Percentiles rank a stretch among this genome's conserved stretches.
These are phyloP conservation scores for Lithophane ornitopus DNA, from an alignment of 2,888 invertebrate species.

Conservation along the genomic window DNA sequence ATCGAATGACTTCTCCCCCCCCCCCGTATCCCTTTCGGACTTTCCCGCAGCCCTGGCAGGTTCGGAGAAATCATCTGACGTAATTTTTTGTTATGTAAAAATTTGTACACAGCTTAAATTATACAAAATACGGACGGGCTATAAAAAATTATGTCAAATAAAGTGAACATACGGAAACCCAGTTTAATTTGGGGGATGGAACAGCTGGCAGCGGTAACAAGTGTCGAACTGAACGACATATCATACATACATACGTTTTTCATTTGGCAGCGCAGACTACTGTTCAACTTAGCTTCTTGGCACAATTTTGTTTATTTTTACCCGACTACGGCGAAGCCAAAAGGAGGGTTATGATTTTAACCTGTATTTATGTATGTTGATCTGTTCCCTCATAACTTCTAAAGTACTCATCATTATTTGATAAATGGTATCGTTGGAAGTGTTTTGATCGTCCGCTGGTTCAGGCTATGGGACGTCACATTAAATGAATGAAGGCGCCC, in stretches of 20 bases:
- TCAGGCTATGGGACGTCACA: too few species aligned
- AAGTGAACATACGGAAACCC: neutral
- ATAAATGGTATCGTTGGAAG: too few species aligned
- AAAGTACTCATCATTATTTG: too few species aligned
- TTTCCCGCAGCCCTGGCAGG: neutral
- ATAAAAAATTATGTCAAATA: neutral
- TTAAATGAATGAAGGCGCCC: too few species aligned
- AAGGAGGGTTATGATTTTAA: too few species aligned
- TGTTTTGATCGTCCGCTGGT: too few species aligned
- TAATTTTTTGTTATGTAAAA: neutral
- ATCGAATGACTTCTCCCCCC: too few species aligned
- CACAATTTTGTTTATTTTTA: conserved; percentile 12
- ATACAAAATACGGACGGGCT: neutral
- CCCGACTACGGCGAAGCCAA: too few species aligned
- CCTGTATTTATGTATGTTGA: too few species aligned
- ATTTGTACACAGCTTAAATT: neutral
- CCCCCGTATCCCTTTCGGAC: too few species aligned
- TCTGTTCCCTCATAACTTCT: too few species aligned
- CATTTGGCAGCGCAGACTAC: conserved; percentile 42
- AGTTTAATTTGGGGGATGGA: conserved; percentile 31
- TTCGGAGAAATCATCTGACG: too few species aligned
- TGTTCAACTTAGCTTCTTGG: conserved; percentile 14
- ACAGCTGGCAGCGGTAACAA: conserved; percentile 36
- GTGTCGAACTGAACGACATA: conserved; percentile 8
- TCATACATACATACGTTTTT: conserved; percentile 22